Base-by-base conservation (phyloP, 2,797 vertebrate genomes). In the Onychomys torridus region DNA sequence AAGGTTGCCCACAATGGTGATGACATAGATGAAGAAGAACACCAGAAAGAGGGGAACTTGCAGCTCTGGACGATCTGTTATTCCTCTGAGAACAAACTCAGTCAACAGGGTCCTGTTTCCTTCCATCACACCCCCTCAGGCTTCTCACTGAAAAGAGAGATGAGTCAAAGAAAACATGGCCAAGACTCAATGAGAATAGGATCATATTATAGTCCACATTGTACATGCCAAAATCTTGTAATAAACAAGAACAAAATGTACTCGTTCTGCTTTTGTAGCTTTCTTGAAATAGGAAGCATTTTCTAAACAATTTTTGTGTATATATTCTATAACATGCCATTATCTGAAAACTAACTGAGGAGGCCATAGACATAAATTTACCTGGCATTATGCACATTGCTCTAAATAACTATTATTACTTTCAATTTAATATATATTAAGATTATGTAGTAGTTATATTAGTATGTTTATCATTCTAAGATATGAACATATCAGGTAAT, bases 21-120 rank as follows among this genome's bases (percentile, higher is more conserved):
- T 88, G 73, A 97, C 23, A 32, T 96, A 97, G 71, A 97, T 95
- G 10, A 46, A 0, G 10, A 97, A 55, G n/a, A 98, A 97, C 46
- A 95, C 23, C 67, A 96, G 32, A 32, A 97, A 96, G 6, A 97
- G 76, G 5, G 89, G 77, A 0, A 11, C 1, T n/a, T 92, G 25
- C 10, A 96, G 29, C 3, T 25, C 79, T 27, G 57, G 55, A 25
- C 1, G 25, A 75, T 97, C 95, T 77, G 94, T 96, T 9, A 97
- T 77, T 55, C 97, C 95, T 3, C 29, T 94, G 43, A 98, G 95
- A 29, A 97, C 23, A 91, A 97, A 97, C 1, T 85, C 78, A 2
- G 27, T 93, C 94, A 97, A 71, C 10, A 32, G 23, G 0, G 91
- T 96, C 82, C 77, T 52, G 6, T 96, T 97, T 23, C 29, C 37